Evolutionary conservation across 2,888 invertebrate genomes (phyloP), one percentile per base, ranked within the genome.

Genomic region (Lacanobia wlatinum): DNA sequence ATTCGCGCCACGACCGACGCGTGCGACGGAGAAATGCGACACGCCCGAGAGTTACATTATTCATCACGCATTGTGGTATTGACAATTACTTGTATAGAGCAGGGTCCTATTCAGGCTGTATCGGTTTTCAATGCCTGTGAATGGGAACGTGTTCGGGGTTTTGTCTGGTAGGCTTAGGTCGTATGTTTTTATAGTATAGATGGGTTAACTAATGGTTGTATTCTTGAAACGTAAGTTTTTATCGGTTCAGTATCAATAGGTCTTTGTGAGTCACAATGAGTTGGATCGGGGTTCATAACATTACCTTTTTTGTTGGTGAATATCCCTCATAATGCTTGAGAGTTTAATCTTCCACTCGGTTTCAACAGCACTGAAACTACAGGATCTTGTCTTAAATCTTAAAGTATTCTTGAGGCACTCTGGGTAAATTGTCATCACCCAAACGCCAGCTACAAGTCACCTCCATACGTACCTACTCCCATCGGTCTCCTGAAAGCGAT

Each of bases 51-150:
- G 56, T 69, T 82, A 83, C 85, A 80, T 82, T 85, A 85, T 82
- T 85, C 85, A 85, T 84, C 34, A 69, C 72, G 73, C 34, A 78
- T 78, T 82, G 70, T 85, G 84, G 48, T 82, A 84, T 77, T 80
- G 85, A 85, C 85, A 85, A 82, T 77, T 79, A 76, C 73, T 82
- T 82, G 80, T 84, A 73, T 80, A 72, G 60, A 38, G 48, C 38
- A 58, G 56, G 64, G 64, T 56, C 28, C 80, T 61, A 73, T 84
- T 82, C 73, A 84, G 65, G 21, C 67, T 76, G 81, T 79, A 76
- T 83, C 70, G 75, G 72, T 69, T 78, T 68, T 72, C 77, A 73
- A 73, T 80, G 80, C 73, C 80, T 68, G 73, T 80, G 77, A 80
- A 80, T 67, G 58, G 68, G 21, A 66, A 63, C 62, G 71, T 60